Percentiles rank a stretch among this genome's conserved stretches.
phyloP scores from a whole-genome alignment of 2,113 vertebrate species.

The Grallaria varia region DNA sequence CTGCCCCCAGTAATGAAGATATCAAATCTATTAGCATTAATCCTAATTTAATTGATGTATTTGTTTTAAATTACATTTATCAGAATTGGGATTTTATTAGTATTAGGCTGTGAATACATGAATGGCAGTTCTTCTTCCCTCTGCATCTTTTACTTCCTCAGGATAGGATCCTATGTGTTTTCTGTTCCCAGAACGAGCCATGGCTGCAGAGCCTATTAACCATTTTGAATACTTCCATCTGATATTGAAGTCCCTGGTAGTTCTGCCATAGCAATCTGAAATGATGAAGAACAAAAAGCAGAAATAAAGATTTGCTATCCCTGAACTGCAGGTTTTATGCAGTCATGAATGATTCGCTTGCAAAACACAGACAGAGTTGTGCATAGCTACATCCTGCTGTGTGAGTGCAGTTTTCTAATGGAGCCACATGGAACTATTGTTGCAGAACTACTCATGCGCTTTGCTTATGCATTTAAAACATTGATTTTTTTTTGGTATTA shows the following conservation, averaged over 20 bases:
- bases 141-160: neutral
- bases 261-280: neutral
- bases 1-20: accelerated
- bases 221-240: neutral
- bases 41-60: neutral
- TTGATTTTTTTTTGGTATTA: neutral
- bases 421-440: neutral
- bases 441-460: neutral
- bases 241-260: neutral
- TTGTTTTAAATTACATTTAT: neutral
- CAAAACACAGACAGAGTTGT: neutral
- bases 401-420: neutral
- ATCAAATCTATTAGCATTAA: neutral
- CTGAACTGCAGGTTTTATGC: neutral
- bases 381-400: accelerated
- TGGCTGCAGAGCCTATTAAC: neutral
- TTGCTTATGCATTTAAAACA: neutral
- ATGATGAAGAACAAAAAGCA: neutral
- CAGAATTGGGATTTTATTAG: neutral
- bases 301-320: neutral
- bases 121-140: neutral
- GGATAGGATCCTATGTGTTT: neutral
- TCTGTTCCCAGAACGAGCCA: neutral
- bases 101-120: neutral
- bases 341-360: neutral